These are phyloP conservation scores for Rhyzopertha dominica DNA, from an alignment of 1,140 invertebrate genomes.

Conservation along the genomic window DNA sequence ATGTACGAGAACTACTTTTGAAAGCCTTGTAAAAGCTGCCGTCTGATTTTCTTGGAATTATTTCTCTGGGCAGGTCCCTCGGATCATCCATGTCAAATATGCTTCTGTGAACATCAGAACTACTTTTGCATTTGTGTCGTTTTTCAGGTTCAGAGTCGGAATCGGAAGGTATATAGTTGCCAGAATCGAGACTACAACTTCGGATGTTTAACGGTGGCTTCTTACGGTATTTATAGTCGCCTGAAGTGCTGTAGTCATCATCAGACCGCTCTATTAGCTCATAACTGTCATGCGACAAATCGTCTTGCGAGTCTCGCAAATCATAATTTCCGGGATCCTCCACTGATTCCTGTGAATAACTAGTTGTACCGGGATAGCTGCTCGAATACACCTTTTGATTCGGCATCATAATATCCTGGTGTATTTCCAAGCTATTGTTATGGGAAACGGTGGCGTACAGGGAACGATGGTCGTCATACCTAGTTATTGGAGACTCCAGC, in stretches of 20 bases:
- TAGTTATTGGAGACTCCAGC: conserved; percentile 68
- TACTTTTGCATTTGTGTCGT: conserved; percentile 56
- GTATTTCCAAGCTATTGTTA: conserved; percentile 54
- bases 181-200: conserved; percentile 64
- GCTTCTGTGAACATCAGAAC: conserved; percentile 54
- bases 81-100: conserved; percentile 64
- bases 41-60: conserved; percentile 61
- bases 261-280: conserved; percentile 74
- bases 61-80: conserved; percentile 59
- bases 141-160: conserved; percentile 59
- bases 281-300: conserved; percentile 84
- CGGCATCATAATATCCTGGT: conserved; percentile 52
- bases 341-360: conserved; percentile 56
- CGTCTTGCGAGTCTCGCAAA: conserved; percentile 71
- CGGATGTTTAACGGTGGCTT: conserved; percentile 40
- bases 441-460: conserved; percentile 54
- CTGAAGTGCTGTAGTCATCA: conserved; percentile 51
- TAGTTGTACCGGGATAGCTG: conserved; percentile 75
- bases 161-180: conserved; percentile 56
- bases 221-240: conserved; percentile 33
- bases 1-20: conserved; percentile 57
- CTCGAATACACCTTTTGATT: conserved; percentile 70
- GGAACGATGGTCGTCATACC: conserved; percentile 65
- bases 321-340: conserved; percentile 54
- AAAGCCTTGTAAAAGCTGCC: conserved; percentile 63